Conservation (phyloP, 2,113 vertebrate genomes). For the Dicerorhinus sumatrensis region DNA sequence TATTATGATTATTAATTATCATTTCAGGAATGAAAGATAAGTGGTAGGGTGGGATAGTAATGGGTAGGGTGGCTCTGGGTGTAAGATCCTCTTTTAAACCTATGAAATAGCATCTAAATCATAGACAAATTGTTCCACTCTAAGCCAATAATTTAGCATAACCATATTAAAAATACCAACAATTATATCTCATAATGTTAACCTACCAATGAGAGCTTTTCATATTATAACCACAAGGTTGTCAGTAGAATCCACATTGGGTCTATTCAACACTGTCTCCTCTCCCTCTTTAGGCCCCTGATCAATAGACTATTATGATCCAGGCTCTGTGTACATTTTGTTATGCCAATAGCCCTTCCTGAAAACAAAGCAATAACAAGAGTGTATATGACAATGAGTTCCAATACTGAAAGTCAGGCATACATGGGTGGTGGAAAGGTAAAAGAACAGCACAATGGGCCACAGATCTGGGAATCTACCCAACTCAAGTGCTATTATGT, state of each 20-base stretch:
- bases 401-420: neutral
- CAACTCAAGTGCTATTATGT: neutral
- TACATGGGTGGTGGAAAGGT: fast-evolving
- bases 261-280: neutral
- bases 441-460: neutral
- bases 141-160: neutral
- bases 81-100: neutral
- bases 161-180: neutral
- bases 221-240: neutral
- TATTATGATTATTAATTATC: neutral
- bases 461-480: neutral
- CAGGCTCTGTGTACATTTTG: neutral
- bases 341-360: neutral
- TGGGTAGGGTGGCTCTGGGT: neutral
- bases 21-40: neutral
- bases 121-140: neutral
- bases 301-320: neutral
- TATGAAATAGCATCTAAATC: neutral
- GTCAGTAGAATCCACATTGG: neutral
- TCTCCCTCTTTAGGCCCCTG: neutral
- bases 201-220: neutral
- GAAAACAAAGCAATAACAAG: neutral
- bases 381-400: neutral
- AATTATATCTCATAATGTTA: constrained; percentile 34
- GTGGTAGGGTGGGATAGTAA: fast-evolving